A percentile compares a stretch with the other conserved stretches of the same genome.
Evolutionary conservation across 2,797 vertebrate genomes (phyloP).

Genomic region (Chelon labrosus): DNA sequence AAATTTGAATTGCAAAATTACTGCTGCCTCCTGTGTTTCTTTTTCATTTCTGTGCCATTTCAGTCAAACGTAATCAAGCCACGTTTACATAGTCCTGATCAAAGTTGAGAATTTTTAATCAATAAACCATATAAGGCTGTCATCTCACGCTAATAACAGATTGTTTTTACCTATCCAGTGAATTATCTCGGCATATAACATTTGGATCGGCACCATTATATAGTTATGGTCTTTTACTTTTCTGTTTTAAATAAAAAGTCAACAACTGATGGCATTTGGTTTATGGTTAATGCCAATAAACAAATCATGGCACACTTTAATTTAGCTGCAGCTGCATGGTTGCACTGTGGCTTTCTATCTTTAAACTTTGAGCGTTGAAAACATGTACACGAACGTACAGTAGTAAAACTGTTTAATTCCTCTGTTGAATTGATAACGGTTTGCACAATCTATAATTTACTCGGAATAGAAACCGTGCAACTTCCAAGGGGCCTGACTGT

Average conservation of each 20-base stretch:
- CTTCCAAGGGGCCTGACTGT: slow-evolving; percentile 15
- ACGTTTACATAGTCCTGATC: background rate
- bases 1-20: background rate
- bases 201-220: background rate
- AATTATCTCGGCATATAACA: background rate
- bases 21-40: no score
- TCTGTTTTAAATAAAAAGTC: no score
- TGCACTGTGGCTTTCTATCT: no score
- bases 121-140: no score
- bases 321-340: no score
- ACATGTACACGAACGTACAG: no score
- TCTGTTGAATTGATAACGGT: background rate
- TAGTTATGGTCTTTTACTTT: no score
- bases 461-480: slow-evolving; percentile 7
- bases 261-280: no score
- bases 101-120: background rate
- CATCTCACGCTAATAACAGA: background rate
- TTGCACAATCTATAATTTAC: background rate
- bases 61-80: background rate
- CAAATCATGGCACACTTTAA: no score
- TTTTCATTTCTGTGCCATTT: background rate
- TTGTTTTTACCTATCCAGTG: background rate
- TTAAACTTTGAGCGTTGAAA: no score
- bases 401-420: background rate
- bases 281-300: no score